Percentiles rank a stretch among this genome's conserved stretches.
phyloP scores from a whole-genome alignment of 37 sponge, comb jelly and placozoan genomes.

The Diacarnus erythraeanus region DNA sequence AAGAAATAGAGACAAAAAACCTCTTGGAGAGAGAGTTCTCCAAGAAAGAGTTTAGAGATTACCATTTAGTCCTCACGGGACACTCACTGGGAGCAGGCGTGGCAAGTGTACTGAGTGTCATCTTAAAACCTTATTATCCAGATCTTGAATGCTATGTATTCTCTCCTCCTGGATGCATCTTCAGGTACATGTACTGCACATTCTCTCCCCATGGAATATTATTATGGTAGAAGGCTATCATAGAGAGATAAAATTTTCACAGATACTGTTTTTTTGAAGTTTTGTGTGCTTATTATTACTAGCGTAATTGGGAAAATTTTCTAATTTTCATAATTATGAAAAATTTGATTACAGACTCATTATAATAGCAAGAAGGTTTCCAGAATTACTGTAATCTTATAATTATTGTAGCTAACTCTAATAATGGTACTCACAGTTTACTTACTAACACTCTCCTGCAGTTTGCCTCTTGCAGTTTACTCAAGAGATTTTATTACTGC shows the following conservation, averaged over 20 bases:
- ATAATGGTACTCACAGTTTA: too few relatives aligned
- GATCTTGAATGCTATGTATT: constrained; percentile 41
- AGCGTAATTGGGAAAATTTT: neutral
- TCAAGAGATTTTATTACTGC: constrained; percentile 31
- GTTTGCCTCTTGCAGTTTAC: constrained; percentile 37
- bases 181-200: constrained; percentile 47
- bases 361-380: too few relatives aligned
- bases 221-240: too few relatives aligned
- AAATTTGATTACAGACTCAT: too few relatives aligned
- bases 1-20: neutral
- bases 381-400: too few relatives aligned
- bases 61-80: constrained; percentile 33
- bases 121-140: constrained; percentile 25
- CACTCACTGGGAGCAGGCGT: constrained; percentile 58
- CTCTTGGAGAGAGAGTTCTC: constrained; percentile 1
- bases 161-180: constrained; percentile 61
- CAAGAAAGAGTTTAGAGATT: neutral
- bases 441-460: too few relatives aligned
- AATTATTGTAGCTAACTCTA: too few relatives aligned
- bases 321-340: constrained; percentile 7
- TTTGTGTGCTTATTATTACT: constrained; percentile 5
- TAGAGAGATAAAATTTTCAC: too few relatives aligned
- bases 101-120: constrained; percentile 48
- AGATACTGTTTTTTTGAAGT: neutral
- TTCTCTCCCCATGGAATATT: too few relatives aligned